Evolutionary conservation across 2,888 invertebrate genomes (phyloP).

Genomic region (Leptopterna dolabrata): DNA sequence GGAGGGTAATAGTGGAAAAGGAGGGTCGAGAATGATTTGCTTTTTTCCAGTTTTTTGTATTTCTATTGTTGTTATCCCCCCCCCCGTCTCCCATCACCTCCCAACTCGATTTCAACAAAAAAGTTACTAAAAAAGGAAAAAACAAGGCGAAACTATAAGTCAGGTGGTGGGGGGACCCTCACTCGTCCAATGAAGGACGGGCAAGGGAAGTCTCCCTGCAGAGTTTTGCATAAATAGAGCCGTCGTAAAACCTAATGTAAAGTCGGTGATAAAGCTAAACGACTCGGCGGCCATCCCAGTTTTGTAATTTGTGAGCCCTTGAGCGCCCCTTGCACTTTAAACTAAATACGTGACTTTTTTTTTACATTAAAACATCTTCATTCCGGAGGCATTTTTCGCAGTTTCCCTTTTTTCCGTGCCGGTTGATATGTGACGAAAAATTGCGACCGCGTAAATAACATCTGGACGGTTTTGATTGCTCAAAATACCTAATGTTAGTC

Average conservation of each 20-base stretch:
- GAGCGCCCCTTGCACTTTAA: neutral
- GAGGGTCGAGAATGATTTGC: neutral
- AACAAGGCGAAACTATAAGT: neutral
- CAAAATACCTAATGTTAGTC: too few relatives aligned
- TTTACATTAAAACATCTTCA: neutral
- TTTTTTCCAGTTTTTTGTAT: neutral
- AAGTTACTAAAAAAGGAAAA: neutral
- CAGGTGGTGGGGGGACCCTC: neutral
- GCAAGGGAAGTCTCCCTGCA: neutral
- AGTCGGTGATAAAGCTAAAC: constrained; percentile 29
- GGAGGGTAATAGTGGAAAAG: neutral
- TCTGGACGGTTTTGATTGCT: too few relatives aligned
- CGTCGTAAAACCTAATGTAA: constrained; percentile 29
- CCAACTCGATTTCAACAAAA: neutral
- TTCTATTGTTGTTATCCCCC: neutral
- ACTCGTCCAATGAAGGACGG: constrained; percentile 8
- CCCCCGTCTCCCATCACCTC: neutral
- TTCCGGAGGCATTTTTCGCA: neutral
- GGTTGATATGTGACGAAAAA: too few relatives aligned
- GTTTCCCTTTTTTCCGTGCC: neutral
- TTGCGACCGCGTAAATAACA: too few relatives aligned
- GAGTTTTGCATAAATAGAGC: constrained; percentile 29
- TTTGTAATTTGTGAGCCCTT: constrained; percentile 9
- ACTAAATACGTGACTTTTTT: constrained; percentile 18
- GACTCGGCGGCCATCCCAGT: neutral